A percentile compares a stretch with the other conserved stretches of the same genome.
Evolutionary conservation across 2,113 vertebrate species (phyloP).

Genomic region (Fukomys damarensis): DNA sequence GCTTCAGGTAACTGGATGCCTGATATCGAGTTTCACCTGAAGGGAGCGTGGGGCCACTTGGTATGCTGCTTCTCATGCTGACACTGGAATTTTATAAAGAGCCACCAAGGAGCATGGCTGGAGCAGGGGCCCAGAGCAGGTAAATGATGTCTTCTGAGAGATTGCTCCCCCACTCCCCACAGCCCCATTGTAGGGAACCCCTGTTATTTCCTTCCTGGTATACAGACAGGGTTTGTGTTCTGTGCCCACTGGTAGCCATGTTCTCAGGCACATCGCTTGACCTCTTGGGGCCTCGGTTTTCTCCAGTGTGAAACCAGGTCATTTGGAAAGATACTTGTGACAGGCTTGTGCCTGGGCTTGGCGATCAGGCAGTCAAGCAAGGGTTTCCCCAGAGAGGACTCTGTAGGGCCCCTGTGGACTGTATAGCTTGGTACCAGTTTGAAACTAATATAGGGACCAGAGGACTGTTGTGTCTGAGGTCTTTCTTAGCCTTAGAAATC

Average conservation of each 20-base stretch:
- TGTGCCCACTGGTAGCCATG: accelerated
- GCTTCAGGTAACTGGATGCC: neutral
- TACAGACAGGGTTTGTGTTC: neutral
- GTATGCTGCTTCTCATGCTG: neutral
- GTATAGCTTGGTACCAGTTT: neutral
- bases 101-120: neutral
- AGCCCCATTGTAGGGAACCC: neutral
- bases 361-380: neutral
- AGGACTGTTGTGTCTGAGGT: neutral
- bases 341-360: neutral
- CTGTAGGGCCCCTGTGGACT: neutral
- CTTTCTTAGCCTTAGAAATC: neutral
- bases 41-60: neutral
- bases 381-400: neutral
- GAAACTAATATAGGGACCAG: neutral
- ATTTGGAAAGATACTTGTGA: accelerated
- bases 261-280: neutral
- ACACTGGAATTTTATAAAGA: neutral
- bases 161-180: neutral
- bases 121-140: neutral
- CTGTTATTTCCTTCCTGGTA: neutral
- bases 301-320: accelerated
- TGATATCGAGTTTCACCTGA: neutral
- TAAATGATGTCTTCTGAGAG: accelerated
- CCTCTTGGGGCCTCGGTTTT: neutral